Base-by-base conservation (phyloP, 2,797 vertebrate species). In the Lindbergichthys nudifrons region DNA sequence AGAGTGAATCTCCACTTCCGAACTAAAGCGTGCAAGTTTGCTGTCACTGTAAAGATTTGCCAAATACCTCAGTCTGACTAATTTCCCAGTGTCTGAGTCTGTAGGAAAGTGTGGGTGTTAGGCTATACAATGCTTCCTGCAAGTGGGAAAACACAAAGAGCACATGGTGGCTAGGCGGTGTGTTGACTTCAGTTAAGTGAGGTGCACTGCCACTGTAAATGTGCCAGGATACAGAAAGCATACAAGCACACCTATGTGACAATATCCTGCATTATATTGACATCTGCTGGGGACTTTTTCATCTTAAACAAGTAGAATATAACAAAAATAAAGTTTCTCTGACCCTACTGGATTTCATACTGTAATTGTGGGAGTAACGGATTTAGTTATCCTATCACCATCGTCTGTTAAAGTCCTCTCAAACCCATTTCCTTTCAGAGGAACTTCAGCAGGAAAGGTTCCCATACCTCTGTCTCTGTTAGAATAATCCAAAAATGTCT, bases 81-180 rank as follows among this genome's bases (percentile, higher is more conserved):
- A 90, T 85, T 74, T 87, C 81, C 75, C 64, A 57, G 67, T 72
- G 70, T 77, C 78, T 79, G 77, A 73, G 75, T 83, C 69, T 82
- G 83, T 75, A 79, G 85, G 79, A 81, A 87, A 87, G 81, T 87
- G 92, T 91, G 84, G 90, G 87, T 90, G 88, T 87, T 86, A 47
- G 80, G 72, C 77, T 89, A 90, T 90, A 83, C 81, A 82, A 79
- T 83, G 73, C 84, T 93, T 90, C 87, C 79, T 83, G 84, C 87
- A 74, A 84, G 63, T 83, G 81, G 89, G 91, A 86, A 88, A 89
- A 90, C 65, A 78, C 83, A 78, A 73, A 75, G 83, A 90, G 84
- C 85, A 82, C 84, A 84, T 83, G 88, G 73, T 92, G 79, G 45
- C 79, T 62, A 30, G 82, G 30, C 60, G 54, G 74, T 50, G 62